Conservation (phyloP, 1,140 invertebrate genomes). For the Drosophila biarmipes region DNA sequence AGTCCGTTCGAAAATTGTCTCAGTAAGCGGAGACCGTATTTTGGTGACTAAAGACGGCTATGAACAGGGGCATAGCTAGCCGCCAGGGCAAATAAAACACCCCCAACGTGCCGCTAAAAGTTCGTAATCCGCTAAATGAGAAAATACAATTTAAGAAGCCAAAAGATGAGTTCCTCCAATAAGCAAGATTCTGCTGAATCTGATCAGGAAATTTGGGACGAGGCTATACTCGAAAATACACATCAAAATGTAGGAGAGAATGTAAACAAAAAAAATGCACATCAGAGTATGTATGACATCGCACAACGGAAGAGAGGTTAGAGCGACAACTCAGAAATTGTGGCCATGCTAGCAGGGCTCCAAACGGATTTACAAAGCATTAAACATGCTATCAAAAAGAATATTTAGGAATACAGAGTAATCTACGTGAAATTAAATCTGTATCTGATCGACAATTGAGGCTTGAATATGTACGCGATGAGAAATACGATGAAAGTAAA, state of each 20-base stretch:
- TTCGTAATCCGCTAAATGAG: background rate
- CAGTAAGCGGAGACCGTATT: no score
- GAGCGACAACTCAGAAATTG: background rate
- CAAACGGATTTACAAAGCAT: background rate
- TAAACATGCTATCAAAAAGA: background rate
- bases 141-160: background rate
- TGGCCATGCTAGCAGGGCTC: background rate
- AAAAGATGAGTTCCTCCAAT: background rate
- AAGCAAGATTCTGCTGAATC: background rate
- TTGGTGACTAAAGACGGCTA: no score
- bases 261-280: no score
- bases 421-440: background rate
- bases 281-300: background rate
- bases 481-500: background rate
- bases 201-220: no score
- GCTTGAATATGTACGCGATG: background rate
- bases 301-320: background rate
- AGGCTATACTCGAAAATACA: no score
- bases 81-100: background rate
- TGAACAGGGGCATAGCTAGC: no score
- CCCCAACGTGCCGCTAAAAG: conserved; percentile 2
- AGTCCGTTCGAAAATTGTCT: no score
- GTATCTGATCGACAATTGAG: background rate
- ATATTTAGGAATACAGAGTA: background rate
- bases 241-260: no score